Percentiles rank a stretch among this genome's conserved stretches.
Evolutionary conservation across 2,113 vertebrate genomes (phyloP).

Genomic region (Bettongia penicillata): DNA sequence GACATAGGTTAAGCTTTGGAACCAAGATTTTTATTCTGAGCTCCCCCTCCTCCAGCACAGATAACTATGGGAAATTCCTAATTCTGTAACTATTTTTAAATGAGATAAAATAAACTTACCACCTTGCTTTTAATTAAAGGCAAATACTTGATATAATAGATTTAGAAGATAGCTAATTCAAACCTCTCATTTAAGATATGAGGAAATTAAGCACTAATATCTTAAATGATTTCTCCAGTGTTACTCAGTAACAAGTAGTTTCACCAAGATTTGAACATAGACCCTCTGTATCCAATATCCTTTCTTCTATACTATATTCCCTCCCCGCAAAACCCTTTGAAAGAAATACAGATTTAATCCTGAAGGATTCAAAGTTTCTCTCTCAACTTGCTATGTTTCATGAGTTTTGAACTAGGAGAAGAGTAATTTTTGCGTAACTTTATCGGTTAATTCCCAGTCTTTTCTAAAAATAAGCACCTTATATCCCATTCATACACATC

Average conservation of each 20-base stretch:
- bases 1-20: neutral
- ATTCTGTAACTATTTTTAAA: constrained; percentile 47
- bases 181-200: neutral
- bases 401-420: constrained; percentile 16
- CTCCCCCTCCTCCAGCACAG: neutral
- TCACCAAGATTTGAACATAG: neutral
- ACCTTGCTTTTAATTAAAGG: constrained; percentile 35
- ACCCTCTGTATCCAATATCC: neutral
- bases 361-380: neutral
- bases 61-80: constrained; percentile 27
- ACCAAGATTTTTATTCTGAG: constrained; percentile 13
- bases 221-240: neutral
- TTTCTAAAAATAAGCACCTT: neutral
- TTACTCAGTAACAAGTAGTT: neutral
- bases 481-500: neutral
- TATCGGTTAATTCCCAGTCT: constrained; percentile 1
- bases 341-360: constrained; percentile 34
- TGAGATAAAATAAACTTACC: neutral
- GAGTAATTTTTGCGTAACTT: constrained; percentile 7
- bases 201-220: neutral
- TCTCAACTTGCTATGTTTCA: neutral
- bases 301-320: neutral
- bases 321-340: neutral
- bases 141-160: constrained; percentile 4
- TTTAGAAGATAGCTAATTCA: neutral